phyloP scores from a whole-genome alignment of 1,140 invertebrate genomes.

The Formica exsecta region DNA sequence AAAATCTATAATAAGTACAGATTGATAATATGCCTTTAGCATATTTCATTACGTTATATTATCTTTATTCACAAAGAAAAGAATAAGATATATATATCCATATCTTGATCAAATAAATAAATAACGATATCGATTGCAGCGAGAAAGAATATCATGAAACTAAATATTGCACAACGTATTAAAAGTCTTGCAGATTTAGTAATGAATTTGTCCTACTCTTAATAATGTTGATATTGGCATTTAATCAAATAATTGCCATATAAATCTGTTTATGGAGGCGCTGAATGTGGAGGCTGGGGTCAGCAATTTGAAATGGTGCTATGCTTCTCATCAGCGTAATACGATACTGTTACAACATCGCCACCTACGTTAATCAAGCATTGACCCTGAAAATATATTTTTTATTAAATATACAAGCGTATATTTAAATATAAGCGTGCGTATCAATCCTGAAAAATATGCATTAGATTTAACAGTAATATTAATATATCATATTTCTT shows the following conservation, averaged over 20 bases:
- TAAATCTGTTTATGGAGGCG: conserved; percentile 80
- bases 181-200: neutral
- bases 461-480: neutral
- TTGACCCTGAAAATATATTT: conserved; percentile 90
- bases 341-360: conserved; percentile 94
- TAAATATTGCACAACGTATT: conserved; percentile 4
- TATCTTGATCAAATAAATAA: conserved; percentile 41
- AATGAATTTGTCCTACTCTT: neutral
- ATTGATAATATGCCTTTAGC: conserved; percentile 12
- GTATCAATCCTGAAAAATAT: neutral
- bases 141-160: neutral
- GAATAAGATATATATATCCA: neutral
- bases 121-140: conserved; percentile 17
- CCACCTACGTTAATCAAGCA: conserved; percentile 98
- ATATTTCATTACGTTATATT: neutral
- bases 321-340: conserved; percentile 84
- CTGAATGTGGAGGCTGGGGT: conserved; percentile 84
- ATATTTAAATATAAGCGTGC: conserved; percentile 10
- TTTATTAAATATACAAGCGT: neutral
- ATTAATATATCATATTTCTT: no score
- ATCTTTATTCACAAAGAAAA: neutral
- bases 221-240: neutral
- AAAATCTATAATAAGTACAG: neutral
- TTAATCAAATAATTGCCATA: conserved; percentile 36
- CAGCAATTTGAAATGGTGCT: conserved; percentile 80